Conservation (phyloP, 2,797 vertebrate species). For the Lateolabrax maculatus region DNA sequence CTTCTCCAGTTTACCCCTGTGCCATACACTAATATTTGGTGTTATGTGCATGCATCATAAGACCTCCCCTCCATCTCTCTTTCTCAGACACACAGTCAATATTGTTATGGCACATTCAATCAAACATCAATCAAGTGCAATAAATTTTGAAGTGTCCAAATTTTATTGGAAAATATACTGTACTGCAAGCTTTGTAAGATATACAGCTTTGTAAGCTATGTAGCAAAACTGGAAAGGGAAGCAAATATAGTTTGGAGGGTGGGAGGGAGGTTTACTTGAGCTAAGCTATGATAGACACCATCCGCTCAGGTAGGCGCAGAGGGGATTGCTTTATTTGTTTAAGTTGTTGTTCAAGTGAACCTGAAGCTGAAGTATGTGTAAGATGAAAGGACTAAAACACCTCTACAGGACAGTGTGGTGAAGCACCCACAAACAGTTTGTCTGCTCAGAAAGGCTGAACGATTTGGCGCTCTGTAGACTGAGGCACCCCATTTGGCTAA, state of each 20-base stretch:
- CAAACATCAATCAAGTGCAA: constrained; percentile 42
- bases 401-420: constrained; percentile 64
- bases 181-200: neutral
- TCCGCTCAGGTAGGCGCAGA: constrained; percentile 1
- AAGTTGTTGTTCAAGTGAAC: constrained; percentile 52
- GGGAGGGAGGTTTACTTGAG: constrained; percentile 10
- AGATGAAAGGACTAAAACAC: constrained; percentile 59
- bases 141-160: constrained; percentile 39
- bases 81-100: constrained; percentile 2
- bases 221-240: constrained; percentile 32
- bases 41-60: constrained; percentile 56
- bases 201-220: constrained; percentile 15
- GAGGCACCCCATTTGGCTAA: constrained; percentile 87
- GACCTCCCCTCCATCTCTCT: constrained; percentile 20
- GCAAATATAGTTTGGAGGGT: constrained; percentile 22
- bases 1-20: constrained; percentile 24
- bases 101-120: constrained; percentile 29
- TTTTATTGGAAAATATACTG: constrained; percentile 4
- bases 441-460: constrained; percentile 81
- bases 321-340: constrained; percentile 36
- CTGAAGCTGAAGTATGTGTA: constrained; percentile 50
- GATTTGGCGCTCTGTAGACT: constrained; percentile 78
- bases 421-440: constrained; percentile 78
- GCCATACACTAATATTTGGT: constrained; percentile 35
- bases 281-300: constrained; percentile 21